Conservation (phyloP, 2,888 invertebrate species). For the Mythimna vitellina region DNA sequence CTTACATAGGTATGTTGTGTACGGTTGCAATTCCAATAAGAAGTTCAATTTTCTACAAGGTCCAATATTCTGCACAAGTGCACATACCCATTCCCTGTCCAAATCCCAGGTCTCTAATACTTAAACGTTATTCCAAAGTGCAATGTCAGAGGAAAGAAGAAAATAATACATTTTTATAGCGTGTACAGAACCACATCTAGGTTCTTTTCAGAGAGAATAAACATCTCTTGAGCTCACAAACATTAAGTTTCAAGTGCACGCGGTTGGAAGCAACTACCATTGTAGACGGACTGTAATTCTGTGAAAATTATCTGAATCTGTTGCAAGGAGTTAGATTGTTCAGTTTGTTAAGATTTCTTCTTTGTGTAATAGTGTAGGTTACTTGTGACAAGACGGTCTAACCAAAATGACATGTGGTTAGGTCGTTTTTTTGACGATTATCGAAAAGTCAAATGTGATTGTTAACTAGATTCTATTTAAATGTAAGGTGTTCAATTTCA, state of each 20-base stretch:
- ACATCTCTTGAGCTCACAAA: slow-evolving; percentile 75
- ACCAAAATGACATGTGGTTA: neutral
- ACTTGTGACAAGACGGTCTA: neutral
- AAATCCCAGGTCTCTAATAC: slow-evolving; percentile 47
- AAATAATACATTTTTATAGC: slow-evolving; percentile 65
- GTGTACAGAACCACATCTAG: slow-evolving; percentile 52
- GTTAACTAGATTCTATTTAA: neutral
- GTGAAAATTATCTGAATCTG: slow-evolving; percentile 41
- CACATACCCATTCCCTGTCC: slow-evolving; percentile 11
- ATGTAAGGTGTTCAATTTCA: neutral
- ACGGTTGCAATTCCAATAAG: slow-evolving; percentile 28
- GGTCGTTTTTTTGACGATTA: no score
- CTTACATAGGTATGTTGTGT: neutral
- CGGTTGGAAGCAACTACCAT: slow-evolving; percentile 57
- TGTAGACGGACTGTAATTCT: slow-evolving; percentile 24
- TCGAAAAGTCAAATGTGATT: neutral
- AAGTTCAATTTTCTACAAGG: slow-evolving; percentile 30
- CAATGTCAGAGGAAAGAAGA: slow-evolving; percentile 52
- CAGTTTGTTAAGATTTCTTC: neutral
- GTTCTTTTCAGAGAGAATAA: slow-evolving; percentile 74
- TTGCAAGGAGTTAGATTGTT: slow-evolving; percentile 9
- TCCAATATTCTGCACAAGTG: slow-evolving; percentile 41
- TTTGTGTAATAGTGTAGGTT: neutral
- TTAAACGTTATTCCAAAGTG: slow-evolving; percentile 46
- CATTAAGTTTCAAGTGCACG: slow-evolving; percentile 79